Evolutionary conservation across 2,797 vertebrate species (phyloP), one percentile per base, ranked within the genome.

Genomic region (Coreius guichenoti): DNA sequence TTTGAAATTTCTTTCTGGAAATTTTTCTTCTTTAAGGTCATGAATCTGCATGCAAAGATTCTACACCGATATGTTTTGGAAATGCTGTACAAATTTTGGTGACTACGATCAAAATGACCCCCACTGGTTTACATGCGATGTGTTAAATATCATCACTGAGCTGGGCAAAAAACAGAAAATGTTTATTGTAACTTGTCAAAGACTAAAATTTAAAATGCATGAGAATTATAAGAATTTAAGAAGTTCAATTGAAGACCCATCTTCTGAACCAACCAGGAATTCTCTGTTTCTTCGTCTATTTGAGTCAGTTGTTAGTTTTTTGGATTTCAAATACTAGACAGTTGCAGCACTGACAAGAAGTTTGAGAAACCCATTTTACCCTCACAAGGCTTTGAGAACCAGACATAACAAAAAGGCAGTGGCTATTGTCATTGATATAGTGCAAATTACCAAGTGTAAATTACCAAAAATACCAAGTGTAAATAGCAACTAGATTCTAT

Each of bases 311-410:
- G 17, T 54, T 19, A 0, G 51, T 54, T 56, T 56, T 56, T 56
- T 23, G 54, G 54, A 23, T 56, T 3, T 56, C 13, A 56, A 56
- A 56, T 69, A 23, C 33, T 17, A 26, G 69, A 8, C 23, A 45
- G 39, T 72, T 72, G 39, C n/a, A 47, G n/a, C 43, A 47, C 39
- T 47, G 43, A 72, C n/a, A 72, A n/a, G 69, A 73, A 73, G 13
- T 19, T 45, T 47, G n/a, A 73, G 7, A 47, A 26, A 47, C 16
- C n/a, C 4, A 19, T 47, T 29, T 73, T 47, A 16, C n/a, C 43
- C 43, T 29, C 3, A 47, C 1, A 72, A 72, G 69, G n/a, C n/a
- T 73, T 47, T 47, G 70, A 17, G n/a, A 73, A 11, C 14, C n/a
- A 73, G 14, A 49, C 70, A 29, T 49, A 17, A 47, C n/a, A 43